Base-by-base conservation (phyloP, 1,140 invertebrate genomes). In the Gonatopus flavifemur region DNA sequence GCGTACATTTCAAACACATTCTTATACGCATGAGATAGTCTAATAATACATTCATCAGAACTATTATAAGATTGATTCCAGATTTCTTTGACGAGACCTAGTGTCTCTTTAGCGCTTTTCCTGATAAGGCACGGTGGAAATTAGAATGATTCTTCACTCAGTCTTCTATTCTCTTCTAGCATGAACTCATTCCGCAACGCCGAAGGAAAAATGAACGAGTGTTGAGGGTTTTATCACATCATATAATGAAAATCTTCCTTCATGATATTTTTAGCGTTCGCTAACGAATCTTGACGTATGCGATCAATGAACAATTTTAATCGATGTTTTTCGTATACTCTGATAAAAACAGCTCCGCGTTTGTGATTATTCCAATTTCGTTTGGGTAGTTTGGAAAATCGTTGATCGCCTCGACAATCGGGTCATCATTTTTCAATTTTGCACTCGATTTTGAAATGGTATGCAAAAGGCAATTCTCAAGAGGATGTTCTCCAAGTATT, bases 1-100 rank as follows among this genome's bases (percentile, higher is more conserved):
- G 84, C 84, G 70, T 93, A 96, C 46, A 90, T 78, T 62, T 89
- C 86, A 62, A 94, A 84, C 57, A 94, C 85, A 57, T 88, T 84
- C 36, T 87, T 75, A 9, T 84, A 83, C 18, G 86, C 84, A 58
- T 83, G 84, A 66, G 91, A 88, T 25, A 91, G 76, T 57, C 84
- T 83, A 18, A 81, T 77, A n/a, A 83, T 80, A 62, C 84, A 81
- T 2, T 79, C 69, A 49, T 82, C 80, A 1, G 78, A 80, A 66
- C 83, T 86, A 20, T 78, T 70, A 12, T 79, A 77, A 0, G 88
- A 86, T 69, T 93, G 86, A 13, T 87, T 77, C 66, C 94, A 75
- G 36, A 91, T 85, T 50, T 84, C 81, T 60, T 87, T 84, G 8
- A 89, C 82, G 20, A 92, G 70, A 49, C 85, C 80, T 31, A 91